Percentiles rank a stretch among this genome's conserved stretches.
These are phyloP conservation scores for Capreolus pygargus DNA, from an alignment of 2,113 vertebrate species.

Conservation along the genomic window DNA sequence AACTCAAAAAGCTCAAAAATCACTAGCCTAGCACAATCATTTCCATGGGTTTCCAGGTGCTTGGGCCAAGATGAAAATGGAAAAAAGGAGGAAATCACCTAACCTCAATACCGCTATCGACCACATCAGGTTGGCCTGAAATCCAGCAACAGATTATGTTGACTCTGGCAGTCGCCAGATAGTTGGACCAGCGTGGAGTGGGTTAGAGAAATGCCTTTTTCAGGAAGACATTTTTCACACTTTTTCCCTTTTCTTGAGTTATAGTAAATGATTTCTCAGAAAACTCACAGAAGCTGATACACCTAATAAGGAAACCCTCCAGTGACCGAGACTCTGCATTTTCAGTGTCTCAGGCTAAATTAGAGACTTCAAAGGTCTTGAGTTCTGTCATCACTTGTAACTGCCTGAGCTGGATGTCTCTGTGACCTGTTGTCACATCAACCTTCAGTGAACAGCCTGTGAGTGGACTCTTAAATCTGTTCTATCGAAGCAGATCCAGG, in stretches of 20 bases:
- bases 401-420: background rate
- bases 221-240: background rate
- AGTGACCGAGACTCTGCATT: background rate
- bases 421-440: background rate
- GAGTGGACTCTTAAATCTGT: background rate
- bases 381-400: background rate
- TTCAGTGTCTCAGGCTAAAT: background rate
- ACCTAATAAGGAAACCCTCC: background rate
- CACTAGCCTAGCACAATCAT: background rate
- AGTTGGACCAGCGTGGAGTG: background rate
- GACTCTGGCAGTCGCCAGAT: conserved; percentile 20
- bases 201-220: conserved; percentile 27
- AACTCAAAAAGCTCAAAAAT: background rate
- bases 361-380: background rate
- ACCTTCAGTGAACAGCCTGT: background rate
- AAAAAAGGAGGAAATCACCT: conserved; percentile 43
- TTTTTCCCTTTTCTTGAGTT: conserved; percentile 31
- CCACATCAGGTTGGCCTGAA: conserved; percentile 28
- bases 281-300: conserved; percentile 6
- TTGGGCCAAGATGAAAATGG: conserved; percentile 24
- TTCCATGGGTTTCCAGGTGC: conserved; percentile 34
- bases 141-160: background rate
- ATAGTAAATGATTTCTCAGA: conserved; percentile 9
- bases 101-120: background rate
- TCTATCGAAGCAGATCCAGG: background rate